Evolutionary conservation across 2,888 invertebrate species (phyloP), one percentile per base, ranked within the genome.

Genomic region (Psococerastis gibbosa): DNA sequence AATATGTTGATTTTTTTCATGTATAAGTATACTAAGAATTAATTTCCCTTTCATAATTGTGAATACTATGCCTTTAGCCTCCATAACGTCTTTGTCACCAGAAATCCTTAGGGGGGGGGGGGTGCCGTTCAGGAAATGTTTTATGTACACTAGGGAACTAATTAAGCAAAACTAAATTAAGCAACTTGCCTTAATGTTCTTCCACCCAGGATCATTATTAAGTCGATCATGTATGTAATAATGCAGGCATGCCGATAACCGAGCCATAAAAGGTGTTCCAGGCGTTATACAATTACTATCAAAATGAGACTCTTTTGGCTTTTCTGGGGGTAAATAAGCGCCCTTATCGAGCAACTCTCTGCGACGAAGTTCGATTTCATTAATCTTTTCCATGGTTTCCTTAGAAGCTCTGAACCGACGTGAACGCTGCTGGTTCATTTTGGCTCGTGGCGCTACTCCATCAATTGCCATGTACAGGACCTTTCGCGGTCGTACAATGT

Each of bases 261-360:
- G 67, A 52, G 85, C 87, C 94, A 95, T 95, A 58, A 95, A 95
- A 0, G 91, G 91, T 4, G 97, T 95, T n/a, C 97, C 95, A 1
- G 98, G 98, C 1, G 98, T 98, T 56, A 98, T 99, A 58, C 98
- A 99, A 62, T 98, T 98, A 44, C 92, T 92, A 62, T 98, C 98
- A 61, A 98, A 98, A 64, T 95, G 92, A 33, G 85, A 84, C 52
- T 77, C 85, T 55, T 88, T 85, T 1, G 81, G 75, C 63, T 92
- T 95, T 56, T 85, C 80, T 0, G 85, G 81, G 1, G 89, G 89
- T 43, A 89, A 61, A 51, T 71, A 67, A 13, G 75, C 77, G 0
- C 88, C 88, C 56, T 78, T 79, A 1, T 68, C 61, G 43, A 70
- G 57, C 27, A 89, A 64, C 53, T 85, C 83, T 0, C 74, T 71